Percentiles rank a stretch among this genome's conserved stretches.
phyloP scores from a whole-genome alignment of 2,888 invertebrate genomes.

The Bombylius major region DNA sequence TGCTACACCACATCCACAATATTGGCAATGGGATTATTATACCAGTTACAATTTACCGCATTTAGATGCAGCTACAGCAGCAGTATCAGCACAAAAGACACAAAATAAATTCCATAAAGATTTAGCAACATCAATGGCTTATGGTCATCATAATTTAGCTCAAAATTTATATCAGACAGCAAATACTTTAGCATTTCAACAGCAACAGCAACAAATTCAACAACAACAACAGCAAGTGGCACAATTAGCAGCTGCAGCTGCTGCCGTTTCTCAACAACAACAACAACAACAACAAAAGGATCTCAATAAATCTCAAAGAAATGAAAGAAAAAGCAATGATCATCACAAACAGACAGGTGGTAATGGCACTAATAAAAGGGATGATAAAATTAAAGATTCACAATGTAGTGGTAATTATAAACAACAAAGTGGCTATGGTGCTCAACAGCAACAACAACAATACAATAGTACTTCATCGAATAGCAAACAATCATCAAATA shows the following conservation, averaged over 20 bases:
- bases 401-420: slow-evolving; percentile 11
- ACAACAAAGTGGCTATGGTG: slow-evolving; percentile 4
- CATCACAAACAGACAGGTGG: slow-evolving; percentile 1
- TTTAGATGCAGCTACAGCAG: slow-evolving; percentile 38
- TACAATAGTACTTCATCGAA: background rate
- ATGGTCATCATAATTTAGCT: slow-evolving; percentile 32
- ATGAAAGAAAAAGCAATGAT: slow-evolving; percentile 8
- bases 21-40: slow-evolving; percentile 52
- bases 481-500: background rate
- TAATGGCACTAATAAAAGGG: slow-evolving; percentile 23
- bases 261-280: slow-evolving; percentile 16
- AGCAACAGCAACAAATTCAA: slow-evolving; percentile 27
- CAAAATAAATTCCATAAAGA: slow-evolving; percentile 46
- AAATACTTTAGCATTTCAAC: slow-evolving; percentile 31
- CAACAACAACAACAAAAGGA: slow-evolving; percentile 11
- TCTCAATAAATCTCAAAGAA: slow-evolving; percentile 7
- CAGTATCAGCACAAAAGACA: slow-evolving; percentile 42
- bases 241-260: slow-evolving; percentile 30
- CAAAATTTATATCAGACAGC: slow-evolving; percentile 31
- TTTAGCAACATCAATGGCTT: slow-evolving; percentile 34
- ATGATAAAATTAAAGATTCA: slow-evolving; percentile 20
- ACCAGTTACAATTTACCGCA: slow-evolving; percentile 46
- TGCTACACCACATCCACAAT: slow-evolving; percentile 45
- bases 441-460: slow-evolving; percentile 11
- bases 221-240: slow-evolving; percentile 25